Base-by-base conservation (phyloP, 2,888 invertebrate species). In the Tetragonula carbonaria region DNA sequence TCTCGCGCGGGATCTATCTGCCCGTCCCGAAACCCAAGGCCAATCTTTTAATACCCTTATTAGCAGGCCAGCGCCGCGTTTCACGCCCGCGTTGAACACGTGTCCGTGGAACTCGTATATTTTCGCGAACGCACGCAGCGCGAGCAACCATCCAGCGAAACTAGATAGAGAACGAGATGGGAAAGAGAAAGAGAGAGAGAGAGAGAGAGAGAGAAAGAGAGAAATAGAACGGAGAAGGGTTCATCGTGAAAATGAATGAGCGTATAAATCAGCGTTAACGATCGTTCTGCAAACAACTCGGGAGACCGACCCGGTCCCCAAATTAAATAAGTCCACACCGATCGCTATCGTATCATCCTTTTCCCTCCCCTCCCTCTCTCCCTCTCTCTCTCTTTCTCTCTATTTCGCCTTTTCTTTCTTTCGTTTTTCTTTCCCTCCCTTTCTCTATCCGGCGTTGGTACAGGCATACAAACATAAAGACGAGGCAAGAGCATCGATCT, bases 181-280 rank as follows among this genome's bases (percentile, higher is more conserved):
- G 63, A 57, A 77, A 13, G n/a, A 45, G 57, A 8, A 18, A 67
- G 62, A 78, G 72, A 77, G 80, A 33, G 18, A 33, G 14, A 33
- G 4, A 18, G 33, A 21, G 33, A 71, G 16, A 62, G 59, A 14
- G 62, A 63, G 23, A 23, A 16, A 33, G 38, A 23, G 68, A 2
- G 50, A n/a, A 65, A 33, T 38, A 5, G 38, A 50, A 66, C 1
- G 51, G 68, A 78, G 68, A 78, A 68, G 78, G 81, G 75, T 59
- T 83, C 90, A 86, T 87, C 85, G 82, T 77, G 90, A 84, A 90
- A 89, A 90, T 76, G 86, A 89, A 89, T 86, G 91, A 90, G 86
- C 86, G 86, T 85, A 92, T 91, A 91, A 91, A 91, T 91, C 91
- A 90, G 80, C 77, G 70, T 86, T 88, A 91, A 91, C 90, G 91